These are phyloP conservation scores for Notothenia coriiceps DNA, from an alignment of 2,113 vertebrate genomes.

Conservation along the genomic window DNA sequence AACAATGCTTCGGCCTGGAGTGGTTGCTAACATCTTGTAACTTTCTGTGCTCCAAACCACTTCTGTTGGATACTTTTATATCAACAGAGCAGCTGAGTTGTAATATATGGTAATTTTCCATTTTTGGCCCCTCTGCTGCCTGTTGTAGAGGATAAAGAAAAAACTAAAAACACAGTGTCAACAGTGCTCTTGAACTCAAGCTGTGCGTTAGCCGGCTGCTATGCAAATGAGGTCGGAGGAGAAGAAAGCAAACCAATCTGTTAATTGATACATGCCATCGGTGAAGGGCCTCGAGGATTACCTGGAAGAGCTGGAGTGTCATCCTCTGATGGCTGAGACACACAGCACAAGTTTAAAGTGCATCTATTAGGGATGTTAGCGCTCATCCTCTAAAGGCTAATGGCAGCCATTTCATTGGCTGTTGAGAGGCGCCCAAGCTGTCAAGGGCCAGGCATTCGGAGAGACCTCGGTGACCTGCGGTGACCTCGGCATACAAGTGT, in stretches of 20 bases:
- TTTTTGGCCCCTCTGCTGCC: slow-evolving; percentile 32
- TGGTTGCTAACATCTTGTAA: slow-evolving; percentile 71
- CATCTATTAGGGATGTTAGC: slow-evolving; percentile 63
- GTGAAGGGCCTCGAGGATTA: slow-evolving; percentile 70
- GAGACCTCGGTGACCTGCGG: slow-evolving; percentile 53
- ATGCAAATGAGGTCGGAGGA: slow-evolving; percentile 76
- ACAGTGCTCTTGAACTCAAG: slow-evolving; percentile 68
- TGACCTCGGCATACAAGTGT: slow-evolving; percentile 56
- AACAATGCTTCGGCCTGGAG: slow-evolving; percentile 68
- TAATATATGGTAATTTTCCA: slow-evolving; percentile 59
- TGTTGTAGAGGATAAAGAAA: slow-evolving; percentile 14
- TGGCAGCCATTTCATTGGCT: slow-evolving; percentile 67
- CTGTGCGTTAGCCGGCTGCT: slow-evolving; percentile 41
- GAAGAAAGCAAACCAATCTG: slow-evolving; percentile 82
- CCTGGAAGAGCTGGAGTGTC: slow-evolving; percentile 62
- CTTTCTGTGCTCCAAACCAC: slow-evolving; percentile 69
- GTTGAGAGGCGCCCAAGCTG: slow-evolving; percentile 63
- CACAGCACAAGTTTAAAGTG: slow-evolving; percentile 73
- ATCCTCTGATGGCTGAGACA: slow-evolving; percentile 14
- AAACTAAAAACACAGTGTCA: slow-evolving; percentile 48
- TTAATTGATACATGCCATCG: slow-evolving; percentile 73
- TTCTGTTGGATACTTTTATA: slow-evolving; percentile 61
- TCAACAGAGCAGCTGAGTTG: slow-evolving; percentile 35
- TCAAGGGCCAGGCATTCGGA: slow-evolving; percentile 59
- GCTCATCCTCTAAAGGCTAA: slow-evolving; percentile 67